A percentile compares a stretch with the other conserved stretches of the same genome.
These are phyloP conservation scores for Rhinogobio ventralis DNA, from an alignment of 2,797 vertebrate species.

Conservation along the genomic window DNA sequence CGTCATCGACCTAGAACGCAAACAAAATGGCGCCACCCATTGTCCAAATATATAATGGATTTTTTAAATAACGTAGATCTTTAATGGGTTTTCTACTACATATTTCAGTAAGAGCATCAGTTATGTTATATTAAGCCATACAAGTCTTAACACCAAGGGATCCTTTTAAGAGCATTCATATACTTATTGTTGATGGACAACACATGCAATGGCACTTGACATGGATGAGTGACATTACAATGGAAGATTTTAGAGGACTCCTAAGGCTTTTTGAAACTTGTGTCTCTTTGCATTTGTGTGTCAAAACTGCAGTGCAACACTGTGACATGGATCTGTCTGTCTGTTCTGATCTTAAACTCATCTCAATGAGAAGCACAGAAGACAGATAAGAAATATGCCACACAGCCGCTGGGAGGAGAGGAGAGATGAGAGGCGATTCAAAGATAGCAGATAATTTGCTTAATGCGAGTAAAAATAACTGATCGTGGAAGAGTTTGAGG, in stretches of 20 bases:
- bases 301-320: slow-evolving; percentile 6
- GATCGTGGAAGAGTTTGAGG: background rate
- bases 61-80: too few relatives aligned
- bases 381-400: slow-evolving; percentile 30
- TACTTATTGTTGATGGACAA: slow-evolving; percentile 1
- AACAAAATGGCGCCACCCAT: too few relatives aligned
- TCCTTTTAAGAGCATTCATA: background rate
- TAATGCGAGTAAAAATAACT: slow-evolving; percentile 11
- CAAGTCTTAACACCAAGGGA: too few relatives aligned
- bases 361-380: slow-evolving; percentile 11
- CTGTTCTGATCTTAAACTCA: slow-evolving; percentile 12
- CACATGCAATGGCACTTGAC: background rate
- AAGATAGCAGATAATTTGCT: slow-evolving; percentile 12
- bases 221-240: slow-evolving; percentile 37
- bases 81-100: too few relatives aligned
- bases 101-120: too few relatives aligned
- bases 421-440: slow-evolving; percentile 5
- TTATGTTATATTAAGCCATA: too few relatives aligned
- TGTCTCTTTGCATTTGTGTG: background rate
- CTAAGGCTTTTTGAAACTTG: background rate
- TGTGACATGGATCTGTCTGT: slow-evolving; percentile 1
- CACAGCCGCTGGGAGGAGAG: background rate
- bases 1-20: too few relatives aligned
- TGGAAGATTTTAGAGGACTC: slow-evolving; percentile 13
- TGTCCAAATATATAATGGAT: too few relatives aligned